Evolutionary conservation across 2,797 vertebrate species (phyloP).

Genomic region (Hypotaenidia philippensis): DNA sequence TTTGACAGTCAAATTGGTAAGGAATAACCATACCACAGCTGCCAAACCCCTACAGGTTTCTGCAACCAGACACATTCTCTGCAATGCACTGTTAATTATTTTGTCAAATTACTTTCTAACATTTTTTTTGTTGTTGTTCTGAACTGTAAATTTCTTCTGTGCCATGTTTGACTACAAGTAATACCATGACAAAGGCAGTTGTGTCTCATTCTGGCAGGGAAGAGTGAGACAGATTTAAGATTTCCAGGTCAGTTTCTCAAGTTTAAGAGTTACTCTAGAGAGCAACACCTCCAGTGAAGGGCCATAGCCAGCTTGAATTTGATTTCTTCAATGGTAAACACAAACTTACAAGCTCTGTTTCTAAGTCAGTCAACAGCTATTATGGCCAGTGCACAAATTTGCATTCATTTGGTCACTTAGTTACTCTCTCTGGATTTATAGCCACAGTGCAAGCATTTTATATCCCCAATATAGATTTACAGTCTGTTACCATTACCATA

Average conservation of each 20-base stretch:
- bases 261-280: background rate
- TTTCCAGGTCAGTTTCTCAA: background rate
- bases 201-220: background rate
- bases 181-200: background rate
- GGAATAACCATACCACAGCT: background rate
- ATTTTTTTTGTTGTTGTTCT: background rate
- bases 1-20: background rate
- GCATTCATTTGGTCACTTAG: background rate
- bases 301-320: background rate
- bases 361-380: background rate
- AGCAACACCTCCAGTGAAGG: background rate
- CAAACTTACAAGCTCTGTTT: background rate
- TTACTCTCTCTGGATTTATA: background rate
- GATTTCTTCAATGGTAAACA: background rate
- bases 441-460: rapidly evolving
- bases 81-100: background rate
- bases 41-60: background rate
- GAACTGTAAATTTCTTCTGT: rapidly evolving
- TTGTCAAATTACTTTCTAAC: background rate
- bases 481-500: background rate
- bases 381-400: background rate
- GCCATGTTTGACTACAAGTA: background rate
- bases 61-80: background rate
- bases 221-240: background rate
- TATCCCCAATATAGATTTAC: background rate